Conservation (phyloP, 2,113 vertebrate genomes). For the Rhagologus leucostigma region DNA sequence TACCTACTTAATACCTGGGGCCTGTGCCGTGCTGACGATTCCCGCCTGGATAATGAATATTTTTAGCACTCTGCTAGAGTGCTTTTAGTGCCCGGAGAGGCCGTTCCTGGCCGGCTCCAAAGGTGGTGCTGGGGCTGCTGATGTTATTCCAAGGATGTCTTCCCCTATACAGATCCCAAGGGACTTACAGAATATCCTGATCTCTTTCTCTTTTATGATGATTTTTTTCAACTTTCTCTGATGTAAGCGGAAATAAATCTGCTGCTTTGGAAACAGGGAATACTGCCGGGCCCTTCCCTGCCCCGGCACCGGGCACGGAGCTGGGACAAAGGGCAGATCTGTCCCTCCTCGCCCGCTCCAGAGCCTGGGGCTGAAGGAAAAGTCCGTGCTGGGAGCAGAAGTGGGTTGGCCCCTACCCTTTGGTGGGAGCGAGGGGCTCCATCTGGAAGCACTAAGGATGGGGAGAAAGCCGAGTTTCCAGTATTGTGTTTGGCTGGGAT, state of each 20-base stretch:
- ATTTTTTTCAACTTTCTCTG: neutral
- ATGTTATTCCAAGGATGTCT: conserved; percentile 42
- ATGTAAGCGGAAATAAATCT: conserved; percentile 30
- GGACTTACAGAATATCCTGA: conserved; percentile 11
- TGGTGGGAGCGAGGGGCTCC: neutral
- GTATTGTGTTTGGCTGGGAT: conserved; percentile 35
- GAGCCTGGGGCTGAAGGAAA: neutral
- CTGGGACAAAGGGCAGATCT: conserved; percentile 20
- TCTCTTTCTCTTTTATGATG: neutral
- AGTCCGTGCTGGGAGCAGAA: neutral
- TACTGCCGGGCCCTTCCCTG: neutral
- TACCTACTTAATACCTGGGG: conserved; percentile 53
- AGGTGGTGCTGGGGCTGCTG: neutral
- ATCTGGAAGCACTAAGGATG: conserved; percentile 53
- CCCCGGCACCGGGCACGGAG: accelerated
- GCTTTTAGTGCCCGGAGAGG: neutral
- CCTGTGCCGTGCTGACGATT: neutral
- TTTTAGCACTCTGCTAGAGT: conserved; percentile 14
- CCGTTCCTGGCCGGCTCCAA: neutral
- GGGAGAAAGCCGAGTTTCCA: conserved; percentile 1
- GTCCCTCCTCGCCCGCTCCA: neutral
- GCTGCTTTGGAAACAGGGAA: neutral
- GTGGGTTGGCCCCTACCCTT: neutral
- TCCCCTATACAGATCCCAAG: neutral
- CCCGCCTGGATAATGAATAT: conserved; percentile 29